These are phyloP conservation scores for Cardiocondyla obscurior DNA, from an alignment of 1,140 invertebrate species.

Conservation along the genomic window DNA sequence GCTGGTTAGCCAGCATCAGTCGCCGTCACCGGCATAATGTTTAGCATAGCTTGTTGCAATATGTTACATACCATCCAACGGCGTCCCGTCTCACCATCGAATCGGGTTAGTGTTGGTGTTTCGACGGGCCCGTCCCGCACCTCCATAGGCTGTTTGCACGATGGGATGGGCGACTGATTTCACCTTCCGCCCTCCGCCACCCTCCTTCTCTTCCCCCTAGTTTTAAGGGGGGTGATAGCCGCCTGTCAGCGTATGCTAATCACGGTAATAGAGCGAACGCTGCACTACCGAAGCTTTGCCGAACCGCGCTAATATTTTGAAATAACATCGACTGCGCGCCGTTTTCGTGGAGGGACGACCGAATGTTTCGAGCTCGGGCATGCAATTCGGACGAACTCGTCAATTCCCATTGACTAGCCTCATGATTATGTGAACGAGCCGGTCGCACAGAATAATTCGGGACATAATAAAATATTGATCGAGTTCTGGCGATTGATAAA, in stretches of 20 bases:
- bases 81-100: conserved; percentile 50
- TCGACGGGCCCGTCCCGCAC: conserved; percentile 28
- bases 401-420: conserved; percentile 7
- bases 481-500: not conserved
- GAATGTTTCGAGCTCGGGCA: conserved; percentile 23
- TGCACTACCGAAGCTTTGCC: conserved; percentile 67
- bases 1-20: conserved; percentile 71
- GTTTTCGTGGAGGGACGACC: conserved; percentile 51
- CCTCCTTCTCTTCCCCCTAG: not conserved
- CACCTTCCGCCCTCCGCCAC: conserved; percentile 4
- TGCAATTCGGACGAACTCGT: conserved; percentile 64
- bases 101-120: conserved; percentile 58
- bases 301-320: conserved; percentile 76
- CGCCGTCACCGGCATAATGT: conserved; percentile 75
- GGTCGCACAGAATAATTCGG: conserved; percentile 7
- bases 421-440: conserved; percentile 19
- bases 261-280: conserved; percentile 77
- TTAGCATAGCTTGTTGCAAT: conserved; percentile 78
- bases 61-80: conserved; percentile 71
- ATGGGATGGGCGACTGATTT: conserved; percentile 39
- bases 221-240: conserved; percentile 24
- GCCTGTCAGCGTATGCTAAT: conserved; percentile 78
- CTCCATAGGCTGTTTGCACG: conserved; percentile 32
- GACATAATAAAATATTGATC: not conserved
- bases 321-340: conserved; percentile 74